phyloP scores from a whole-genome alignment of 2,113 vertebrate species.

The Calidris pugnax region DNA sequence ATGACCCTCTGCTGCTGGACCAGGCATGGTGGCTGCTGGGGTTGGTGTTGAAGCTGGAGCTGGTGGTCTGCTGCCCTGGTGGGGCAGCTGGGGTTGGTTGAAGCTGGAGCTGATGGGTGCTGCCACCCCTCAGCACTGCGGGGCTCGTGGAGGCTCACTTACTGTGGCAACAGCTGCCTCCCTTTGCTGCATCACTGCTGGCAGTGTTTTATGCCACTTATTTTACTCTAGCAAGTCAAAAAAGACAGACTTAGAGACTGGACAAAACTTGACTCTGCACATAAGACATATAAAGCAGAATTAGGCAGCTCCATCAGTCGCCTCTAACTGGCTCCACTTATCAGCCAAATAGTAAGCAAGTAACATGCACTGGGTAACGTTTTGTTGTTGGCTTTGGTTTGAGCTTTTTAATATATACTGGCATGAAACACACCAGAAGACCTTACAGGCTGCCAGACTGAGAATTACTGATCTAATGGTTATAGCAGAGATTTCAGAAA shows the following conservation, averaged over 20 bases:
- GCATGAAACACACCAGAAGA: background rate
- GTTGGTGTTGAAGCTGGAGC: background rate
- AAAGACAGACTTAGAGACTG: background rate
- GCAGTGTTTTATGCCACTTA: background rate
- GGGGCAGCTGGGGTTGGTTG: background rate
- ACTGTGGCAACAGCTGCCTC: rapidly evolving
- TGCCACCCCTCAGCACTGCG: rapidly evolving
- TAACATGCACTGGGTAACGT: background rate
- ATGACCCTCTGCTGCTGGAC: background rate
- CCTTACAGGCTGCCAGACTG: background rate
- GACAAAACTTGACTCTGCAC: background rate
- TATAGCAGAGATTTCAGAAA: slow-evolving; percentile 26
- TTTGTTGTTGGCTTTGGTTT: slow-evolving; percentile 14
- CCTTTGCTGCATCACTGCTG: background rate
- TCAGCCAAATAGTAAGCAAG: background rate
- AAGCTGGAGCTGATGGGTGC: background rate
- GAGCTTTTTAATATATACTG: slow-evolving; percentile 7
- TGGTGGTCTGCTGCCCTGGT: background rate
- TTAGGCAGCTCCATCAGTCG: background rate
- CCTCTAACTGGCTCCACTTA: background rate
- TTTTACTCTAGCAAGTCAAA: background rate
- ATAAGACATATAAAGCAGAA: background rate
- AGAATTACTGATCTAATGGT: slow-evolving; percentile 16
- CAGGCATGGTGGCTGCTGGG: background rate
- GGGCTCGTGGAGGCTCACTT: rapidly evolving